Evolutionary conservation across 2,797 vertebrate species (phyloP), one percentile per base, ranked within the genome.

Genomic region (Sardinella longiceps): DNA sequence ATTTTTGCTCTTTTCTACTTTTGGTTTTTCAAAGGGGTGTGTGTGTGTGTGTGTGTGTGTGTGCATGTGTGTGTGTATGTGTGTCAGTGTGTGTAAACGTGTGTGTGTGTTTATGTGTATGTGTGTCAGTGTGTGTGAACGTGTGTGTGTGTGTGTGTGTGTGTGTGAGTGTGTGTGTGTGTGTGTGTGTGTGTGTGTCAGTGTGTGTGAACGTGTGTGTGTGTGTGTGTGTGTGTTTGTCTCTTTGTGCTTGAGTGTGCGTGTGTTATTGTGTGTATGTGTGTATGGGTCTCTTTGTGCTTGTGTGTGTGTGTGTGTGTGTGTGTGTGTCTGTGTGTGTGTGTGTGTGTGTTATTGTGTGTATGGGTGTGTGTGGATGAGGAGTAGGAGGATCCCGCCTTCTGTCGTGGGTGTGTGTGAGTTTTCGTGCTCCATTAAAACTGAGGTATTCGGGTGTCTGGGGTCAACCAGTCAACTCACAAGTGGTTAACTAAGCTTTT

Each of bases 391-490:
- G 70, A 43, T 77, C 70, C 70, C 23, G 70, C 70, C 70, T 77
- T 77, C 70, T 77, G 70, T 77, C 37, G 37, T 37, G 70, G 70
- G 70, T 77, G 70, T 77, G 70, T 77, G 70, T 10, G 37, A 77
- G 33, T 43, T 77, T 77, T 77, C 58, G 28, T 56, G 70, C 91
- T 89, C 89, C 88, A 80, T 90, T 92, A 88, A 88, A 90, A 33
- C 39, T 82, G 89, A 85, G 92, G 89, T 91, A 92, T 92, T 90
- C 85, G 25, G 33, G 33, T 77, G 45, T 60, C 82, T 20, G 37
- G 70, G 70, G 70, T 77, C 70, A 77, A 77, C 70, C 33, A 7
- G 37, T 39, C 1, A 77, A 39, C 70, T 77, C 70, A 77, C 37
- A 77, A 77, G 70, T 77, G 70, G 70, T 77, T 77, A 77, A 77